A percentile compares a stretch with the other conserved stretches of the same genome.
Conservation (phyloP, 2,113 vertebrate genomes). For the Pachyramphus minor region DNA sequence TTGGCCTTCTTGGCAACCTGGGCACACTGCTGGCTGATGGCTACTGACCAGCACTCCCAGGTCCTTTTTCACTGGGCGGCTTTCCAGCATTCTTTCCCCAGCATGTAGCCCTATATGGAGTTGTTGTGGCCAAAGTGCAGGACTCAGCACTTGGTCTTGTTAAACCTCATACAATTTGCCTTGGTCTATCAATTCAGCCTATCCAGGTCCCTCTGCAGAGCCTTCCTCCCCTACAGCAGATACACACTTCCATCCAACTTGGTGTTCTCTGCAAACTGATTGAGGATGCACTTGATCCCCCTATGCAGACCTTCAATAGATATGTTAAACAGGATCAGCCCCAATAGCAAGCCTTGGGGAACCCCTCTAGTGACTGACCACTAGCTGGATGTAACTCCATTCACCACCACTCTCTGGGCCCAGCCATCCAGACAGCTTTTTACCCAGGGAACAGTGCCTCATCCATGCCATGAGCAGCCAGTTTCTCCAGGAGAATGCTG, state of each 20-base stretch:
- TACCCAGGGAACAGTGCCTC: not conserved
- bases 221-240: not conserved
- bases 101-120: not conserved
- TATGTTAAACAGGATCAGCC: not conserved
- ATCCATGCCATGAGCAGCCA: not conserved
- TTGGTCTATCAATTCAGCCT: not conserved
- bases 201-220: not conserved
- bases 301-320: not conserved
- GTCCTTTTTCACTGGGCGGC: not conserved
- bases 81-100: not conserved
- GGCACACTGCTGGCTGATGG: rapidly evolving
- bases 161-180: not conserved
- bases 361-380: not conserved
- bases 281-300: rapidly evolving
- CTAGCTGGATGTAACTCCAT: not conserved
- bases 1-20: not conserved
- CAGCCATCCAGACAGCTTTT: not conserved
- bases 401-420: not conserved
- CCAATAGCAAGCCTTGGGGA: too few species aligned
- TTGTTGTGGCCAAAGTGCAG: not conserved
- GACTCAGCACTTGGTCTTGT: rapidly evolving
- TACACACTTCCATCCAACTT: not conserved
- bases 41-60: not conserved
- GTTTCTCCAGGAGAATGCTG: not conserved
- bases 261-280: not conserved